phyloP scores from a whole-genome alignment of 2,113 vertebrate genomes.

The Sprattus sprattus region DNA sequence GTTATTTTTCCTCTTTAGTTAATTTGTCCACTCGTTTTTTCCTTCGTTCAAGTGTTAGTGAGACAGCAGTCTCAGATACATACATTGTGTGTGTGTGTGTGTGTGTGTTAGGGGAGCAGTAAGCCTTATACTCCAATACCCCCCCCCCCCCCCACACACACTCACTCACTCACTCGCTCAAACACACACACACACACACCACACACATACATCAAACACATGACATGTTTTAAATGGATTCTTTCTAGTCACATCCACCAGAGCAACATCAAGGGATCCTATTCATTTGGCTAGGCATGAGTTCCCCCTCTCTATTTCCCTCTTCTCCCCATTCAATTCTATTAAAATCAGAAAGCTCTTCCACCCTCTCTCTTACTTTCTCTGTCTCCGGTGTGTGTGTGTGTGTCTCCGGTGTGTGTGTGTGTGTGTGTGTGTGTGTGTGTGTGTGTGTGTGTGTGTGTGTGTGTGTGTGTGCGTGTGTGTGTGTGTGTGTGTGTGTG shows the following conservation, averaged over 20 bases:
- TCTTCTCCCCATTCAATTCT: background rate
- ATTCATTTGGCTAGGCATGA: background rate
- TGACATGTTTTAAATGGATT: too few species aligned
- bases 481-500: background rate
- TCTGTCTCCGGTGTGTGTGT: background rate
- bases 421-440: constrained; percentile 4
- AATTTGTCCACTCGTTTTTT: too few species aligned
- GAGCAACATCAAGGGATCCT: too few species aligned
- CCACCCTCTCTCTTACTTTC: background rate
- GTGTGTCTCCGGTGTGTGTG: background rate
- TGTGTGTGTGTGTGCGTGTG: constrained; percentile 3
- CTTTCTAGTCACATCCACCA: too few species aligned
- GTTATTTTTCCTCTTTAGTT: too few species aligned
- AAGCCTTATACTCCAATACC: too few species aligned
- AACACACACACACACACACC: too few species aligned
- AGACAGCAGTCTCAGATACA: background rate
- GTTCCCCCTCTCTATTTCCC: background rate
- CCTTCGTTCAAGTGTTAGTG: background rate
- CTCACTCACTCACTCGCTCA: too few species aligned
- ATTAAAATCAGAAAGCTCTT: background rate
- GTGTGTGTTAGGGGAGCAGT: background rate
- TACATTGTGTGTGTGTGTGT: background rate
- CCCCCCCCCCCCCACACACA: too few species aligned
- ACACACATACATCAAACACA: too few species aligned
- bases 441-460: constrained; percentile 1